Conservation (phyloP, 2,888 invertebrate genomes). For the Elmis aenea region DNA sequence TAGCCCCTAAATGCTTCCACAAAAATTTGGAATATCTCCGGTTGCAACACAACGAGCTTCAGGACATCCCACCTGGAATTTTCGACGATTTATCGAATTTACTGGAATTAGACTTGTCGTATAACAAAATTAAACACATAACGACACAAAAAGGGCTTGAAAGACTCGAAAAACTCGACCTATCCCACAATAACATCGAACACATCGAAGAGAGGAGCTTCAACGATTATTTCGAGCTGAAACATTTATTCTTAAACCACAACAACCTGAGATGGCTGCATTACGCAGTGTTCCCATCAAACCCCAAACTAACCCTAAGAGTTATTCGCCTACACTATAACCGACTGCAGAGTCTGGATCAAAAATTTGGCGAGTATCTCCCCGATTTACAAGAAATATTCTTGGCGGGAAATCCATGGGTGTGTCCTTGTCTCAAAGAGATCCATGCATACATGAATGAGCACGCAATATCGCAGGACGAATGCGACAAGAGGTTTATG, state of each 20-base stretch:
- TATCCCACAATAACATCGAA: constrained; percentile 16
- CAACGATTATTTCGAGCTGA: constrained; percentile 9
- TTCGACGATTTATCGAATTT: constrained; percentile 13
- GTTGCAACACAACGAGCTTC: constrained; percentile 14
- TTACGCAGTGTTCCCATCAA: constrained; percentile 3
- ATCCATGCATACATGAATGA: constrained; percentile 4
- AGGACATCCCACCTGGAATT: constrained; percentile 7
- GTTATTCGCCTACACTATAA: constrained; percentile 9
- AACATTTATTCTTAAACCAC: constrained; percentile 11
- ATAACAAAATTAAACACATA: constrained; percentile 13
- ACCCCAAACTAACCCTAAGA: background rate
- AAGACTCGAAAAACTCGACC: constrained; percentile 15
- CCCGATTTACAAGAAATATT: constrained; percentile 14
- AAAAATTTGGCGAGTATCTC: constrained; percentile 1
- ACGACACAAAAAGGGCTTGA: constrained; percentile 5
- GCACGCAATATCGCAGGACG: constrained; percentile 7
- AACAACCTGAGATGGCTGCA: constrained; percentile 15
- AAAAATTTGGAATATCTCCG: constrained; percentile 15
- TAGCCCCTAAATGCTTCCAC: constrained; percentile 14
- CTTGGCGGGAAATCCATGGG: constrained; percentile 20
- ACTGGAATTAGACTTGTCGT: constrained; percentile 15
- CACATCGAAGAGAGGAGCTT: constrained; percentile 11
- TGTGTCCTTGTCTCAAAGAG: constrained; percentile 15
- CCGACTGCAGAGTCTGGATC: constrained; percentile 6
- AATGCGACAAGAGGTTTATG: constrained; percentile 12